Base-by-base conservation (phyloP, 2,797 vertebrate species). In the Merluccius polli region DNA sequence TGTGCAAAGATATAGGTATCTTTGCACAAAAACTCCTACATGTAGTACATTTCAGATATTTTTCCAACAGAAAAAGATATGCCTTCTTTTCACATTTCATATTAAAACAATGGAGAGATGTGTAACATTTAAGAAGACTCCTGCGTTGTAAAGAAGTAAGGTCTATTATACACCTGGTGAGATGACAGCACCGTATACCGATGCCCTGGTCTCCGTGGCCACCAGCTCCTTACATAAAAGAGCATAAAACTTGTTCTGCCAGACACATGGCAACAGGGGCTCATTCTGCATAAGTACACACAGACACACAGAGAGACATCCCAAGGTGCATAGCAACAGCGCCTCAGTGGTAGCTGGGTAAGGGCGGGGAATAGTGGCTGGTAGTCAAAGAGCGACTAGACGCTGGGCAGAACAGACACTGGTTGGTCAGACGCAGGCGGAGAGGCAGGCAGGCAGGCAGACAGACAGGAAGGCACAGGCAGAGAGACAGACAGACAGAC, bases 191-290 rank as follows among this genome's bases (percentile, higher is more conserved):
- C 89, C 90, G 86, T 77, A 87, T 84, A 77, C 87, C 79, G 89
- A 77, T 41, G 1, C 86, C 76, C 75, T 76, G 52, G 80, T 85
- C 88, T 91, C 87, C 90, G 91, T 82, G 81, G 84, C 84, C 86
- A 84, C 27, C 67, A 85, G 87, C 87, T 83, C 80, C 24, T 89
- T 90, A 90, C 84, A 84, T 89, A 90, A 89, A 63, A 84, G 65
- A 80, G 67, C 78, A 76, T 85, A 59, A 52, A 82, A 88, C 82
- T 90, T 87, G 24, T 65, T 88, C 82, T 85, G 84, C 83, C 78
- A 86, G 79, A 85, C 83, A 85, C 83, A 87, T 33, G 73, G 76
- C 69, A 74, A 80, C 74, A 75, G 33, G 82, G 77, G 75, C 67
- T 84, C 75, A 72, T 78, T 36, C 65, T 63, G 35, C 76, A 36